These are phyloP conservation scores for Lichenostomus cassidix DNA, from an alignment of 2,113 vertebrate species.

Conservation along the genomic window DNA sequence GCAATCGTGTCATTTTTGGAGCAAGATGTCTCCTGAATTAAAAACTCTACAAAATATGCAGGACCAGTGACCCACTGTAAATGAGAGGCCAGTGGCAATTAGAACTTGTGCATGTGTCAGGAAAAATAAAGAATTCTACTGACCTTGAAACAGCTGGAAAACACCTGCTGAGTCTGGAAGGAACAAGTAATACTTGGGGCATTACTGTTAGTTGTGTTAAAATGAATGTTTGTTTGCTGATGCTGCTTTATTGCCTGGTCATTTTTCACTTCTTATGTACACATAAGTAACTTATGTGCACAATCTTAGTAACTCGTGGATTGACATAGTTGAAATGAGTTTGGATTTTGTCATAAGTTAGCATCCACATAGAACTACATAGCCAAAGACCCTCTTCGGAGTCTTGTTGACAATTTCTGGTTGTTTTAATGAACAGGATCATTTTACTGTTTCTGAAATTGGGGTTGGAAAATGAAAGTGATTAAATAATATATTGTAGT, in stretches of 20 bases:
- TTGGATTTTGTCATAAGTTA: neutral
- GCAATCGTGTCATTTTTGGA: neutral
- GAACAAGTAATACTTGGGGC: neutral
- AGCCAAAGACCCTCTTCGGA: neutral
- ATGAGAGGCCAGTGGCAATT: neutral
- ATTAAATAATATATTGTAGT: neutral
- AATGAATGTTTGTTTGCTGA: neutral
- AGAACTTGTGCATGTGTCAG: neutral
- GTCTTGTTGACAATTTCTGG: neutral
- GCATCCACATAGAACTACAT: neutral
- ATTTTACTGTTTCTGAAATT: neutral
- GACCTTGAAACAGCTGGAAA: neutral
- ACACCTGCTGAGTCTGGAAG: neutral
- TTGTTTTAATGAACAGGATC: neutral
- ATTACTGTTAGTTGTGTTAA: neutral
- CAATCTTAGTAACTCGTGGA: neutral
- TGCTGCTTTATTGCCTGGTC: neutral
- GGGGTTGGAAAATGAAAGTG: neutral
- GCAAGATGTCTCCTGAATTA: constrained; percentile 67
- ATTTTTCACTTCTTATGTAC: neutral
- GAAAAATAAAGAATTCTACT: neutral
- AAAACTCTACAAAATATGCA: constrained; percentile 62
- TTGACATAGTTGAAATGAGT: neutral
- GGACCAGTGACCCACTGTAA: constrained; percentile 53
- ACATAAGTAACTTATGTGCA: no score